phyloP scores from a whole-genome alignment of 2,113 vertebrate species.

The Corapipo altera region DNA sequence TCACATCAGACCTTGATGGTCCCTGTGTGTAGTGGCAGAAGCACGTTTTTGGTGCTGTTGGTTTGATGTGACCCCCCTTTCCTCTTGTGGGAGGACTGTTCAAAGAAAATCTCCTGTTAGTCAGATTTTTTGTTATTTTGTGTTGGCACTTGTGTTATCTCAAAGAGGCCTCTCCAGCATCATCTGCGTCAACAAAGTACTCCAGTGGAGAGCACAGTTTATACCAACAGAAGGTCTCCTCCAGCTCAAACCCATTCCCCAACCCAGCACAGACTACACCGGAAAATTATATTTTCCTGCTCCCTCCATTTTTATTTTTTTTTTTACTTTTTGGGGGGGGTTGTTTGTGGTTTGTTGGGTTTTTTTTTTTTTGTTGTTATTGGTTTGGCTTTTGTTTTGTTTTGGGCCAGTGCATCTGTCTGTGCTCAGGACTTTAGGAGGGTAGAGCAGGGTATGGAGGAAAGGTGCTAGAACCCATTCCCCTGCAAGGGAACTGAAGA shows the following conservation, averaged over 20 bases:
- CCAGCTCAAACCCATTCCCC: background rate
- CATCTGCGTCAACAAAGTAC: background rate
- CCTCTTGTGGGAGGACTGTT: rapidly evolving
- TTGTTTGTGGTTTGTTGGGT: too few relatives aligned
- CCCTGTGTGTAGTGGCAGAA: background rate
- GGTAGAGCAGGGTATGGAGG: background rate
- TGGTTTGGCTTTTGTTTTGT: background rate
- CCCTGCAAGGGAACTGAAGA: background rate
- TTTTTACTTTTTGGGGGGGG: background rate
- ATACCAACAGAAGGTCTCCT: background rate
- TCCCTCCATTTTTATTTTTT: background rate
- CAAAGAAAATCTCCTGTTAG: background rate
- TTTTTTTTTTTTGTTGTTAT: background rate
- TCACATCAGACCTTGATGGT: background rate
- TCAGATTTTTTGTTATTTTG: background rate
- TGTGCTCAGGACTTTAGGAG: background rate
- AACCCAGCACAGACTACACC: background rate
- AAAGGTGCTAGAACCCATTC: background rate
- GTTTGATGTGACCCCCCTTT: background rate
- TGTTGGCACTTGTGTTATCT: background rate
- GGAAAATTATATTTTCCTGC: background rate
- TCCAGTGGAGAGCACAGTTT: background rate
- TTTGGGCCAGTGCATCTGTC: background rate
- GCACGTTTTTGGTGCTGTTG: background rate
- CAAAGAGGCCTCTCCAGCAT: background rate